phyloP scores from a whole-genome alignment of 2,797 vertebrate species.

The Argentina silus region DNA sequence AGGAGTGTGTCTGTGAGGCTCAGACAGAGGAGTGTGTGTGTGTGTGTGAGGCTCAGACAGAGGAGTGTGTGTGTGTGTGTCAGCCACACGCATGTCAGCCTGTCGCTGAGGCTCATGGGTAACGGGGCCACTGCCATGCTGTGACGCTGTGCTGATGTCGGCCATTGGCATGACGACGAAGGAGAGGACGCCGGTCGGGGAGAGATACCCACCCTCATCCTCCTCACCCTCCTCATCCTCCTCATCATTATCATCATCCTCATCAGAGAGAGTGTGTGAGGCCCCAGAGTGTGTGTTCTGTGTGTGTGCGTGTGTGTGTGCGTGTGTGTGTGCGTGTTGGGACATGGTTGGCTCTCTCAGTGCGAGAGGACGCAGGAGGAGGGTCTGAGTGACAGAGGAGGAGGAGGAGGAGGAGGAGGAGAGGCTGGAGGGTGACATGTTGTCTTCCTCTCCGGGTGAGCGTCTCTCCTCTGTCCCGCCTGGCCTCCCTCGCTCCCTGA shows the following conservation, averaged over 20 bases:
- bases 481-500: not conserved
- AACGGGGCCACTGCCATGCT: not conserved
- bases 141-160: not conserved
- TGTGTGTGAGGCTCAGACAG: constrained; percentile 13
- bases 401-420: constrained; percentile 17
- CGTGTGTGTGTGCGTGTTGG: constrained; percentile 8
- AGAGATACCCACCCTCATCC: not conserved
- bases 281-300: constrained; percentile 7
- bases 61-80: not conserved
- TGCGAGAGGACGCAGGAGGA: not conserved
- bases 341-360: constrained; percentile 6
- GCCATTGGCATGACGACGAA: not conserved
- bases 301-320: constrained; percentile 20
- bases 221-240: too few species aligned
- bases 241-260: too few species aligned
- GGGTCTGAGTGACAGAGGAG: not conserved
- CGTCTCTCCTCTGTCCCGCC: not conserved
- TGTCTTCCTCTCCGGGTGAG: constrained; percentile 1
- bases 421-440: constrained; percentile 4
- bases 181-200: constrained; percentile 13
- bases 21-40: too few species aligned
- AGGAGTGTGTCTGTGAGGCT: not conserved
- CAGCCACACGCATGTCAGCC: not conserved
- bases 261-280: too few species aligned
- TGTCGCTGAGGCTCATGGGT: not conserved